These are phyloP conservation scores for Prionailurus viverrinus DNA, from an alignment of 2,113 vertebrate genomes.

Conservation along the genomic window DNA sequence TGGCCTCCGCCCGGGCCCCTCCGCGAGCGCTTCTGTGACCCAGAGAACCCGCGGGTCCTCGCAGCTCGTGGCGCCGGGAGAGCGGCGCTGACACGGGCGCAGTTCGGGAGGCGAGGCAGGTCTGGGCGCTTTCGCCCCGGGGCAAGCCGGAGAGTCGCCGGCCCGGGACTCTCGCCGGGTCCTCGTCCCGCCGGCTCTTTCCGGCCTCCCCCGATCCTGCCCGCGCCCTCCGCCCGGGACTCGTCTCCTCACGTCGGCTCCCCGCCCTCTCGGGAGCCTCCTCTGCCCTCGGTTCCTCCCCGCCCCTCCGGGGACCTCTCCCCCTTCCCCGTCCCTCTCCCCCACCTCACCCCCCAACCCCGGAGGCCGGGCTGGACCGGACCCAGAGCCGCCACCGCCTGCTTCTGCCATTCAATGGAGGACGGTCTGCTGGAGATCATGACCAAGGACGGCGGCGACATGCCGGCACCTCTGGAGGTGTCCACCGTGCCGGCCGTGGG, in stretches of 20 bases:
- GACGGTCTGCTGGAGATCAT: conserved; percentile 82
- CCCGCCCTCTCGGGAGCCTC: not conserved
- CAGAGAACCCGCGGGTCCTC: not conserved
- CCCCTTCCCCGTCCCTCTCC: not conserved
- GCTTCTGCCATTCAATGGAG: conserved; percentile 79
- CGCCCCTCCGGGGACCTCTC: conserved; percentile 13
- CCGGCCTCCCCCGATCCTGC: not conserved
- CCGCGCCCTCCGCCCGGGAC: not conserved
- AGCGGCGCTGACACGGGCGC: conserved; percentile 35
- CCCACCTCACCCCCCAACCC: not conserved
- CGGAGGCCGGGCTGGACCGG: conserved; percentile 55
- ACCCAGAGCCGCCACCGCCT: conserved; percentile 61
- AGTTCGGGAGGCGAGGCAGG: not conserved
- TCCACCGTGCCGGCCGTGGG: conserved; percentile 81
- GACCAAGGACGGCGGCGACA: conserved; percentile 84
- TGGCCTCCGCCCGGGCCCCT: not conserved
- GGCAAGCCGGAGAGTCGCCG: conserved; percentile 31
- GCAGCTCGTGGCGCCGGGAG: not conserved
- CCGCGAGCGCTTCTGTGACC: not conserved
- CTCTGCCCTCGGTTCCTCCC: conserved; percentile 13
- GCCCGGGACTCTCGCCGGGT: not conserved
- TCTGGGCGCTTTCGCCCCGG: conserved; percentile 16
- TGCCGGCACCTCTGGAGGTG: conserved; percentile 82
- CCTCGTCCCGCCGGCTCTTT: not conserved
- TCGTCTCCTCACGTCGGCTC: not conserved